phyloP scores from a whole-genome alignment of 92 coral and sea anemone species.

The Blastomussa wellsi region DNA sequence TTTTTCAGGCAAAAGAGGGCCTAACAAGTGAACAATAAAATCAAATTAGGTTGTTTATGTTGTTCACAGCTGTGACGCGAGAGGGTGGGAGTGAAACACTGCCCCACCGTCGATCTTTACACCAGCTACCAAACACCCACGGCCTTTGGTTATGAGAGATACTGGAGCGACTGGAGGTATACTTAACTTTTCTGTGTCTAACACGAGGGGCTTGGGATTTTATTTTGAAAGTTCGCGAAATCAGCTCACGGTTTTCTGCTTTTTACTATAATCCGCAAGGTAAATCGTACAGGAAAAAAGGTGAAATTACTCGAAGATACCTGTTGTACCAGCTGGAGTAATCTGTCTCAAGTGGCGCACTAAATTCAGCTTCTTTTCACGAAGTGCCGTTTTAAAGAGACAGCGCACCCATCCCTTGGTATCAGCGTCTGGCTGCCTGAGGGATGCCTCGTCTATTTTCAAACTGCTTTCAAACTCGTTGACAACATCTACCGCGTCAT shows the following conservation, averaged over 20 bases:
- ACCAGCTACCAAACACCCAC: not conserved
- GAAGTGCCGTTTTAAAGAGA: not conserved
- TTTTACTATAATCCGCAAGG: not conserved
- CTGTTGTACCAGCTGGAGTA: constrained; percentile 47
- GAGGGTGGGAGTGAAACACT: too few species aligned
- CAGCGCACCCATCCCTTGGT: constrained; percentile 30
- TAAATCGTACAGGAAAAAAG: not conserved
- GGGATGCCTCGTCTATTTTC: not conserved
- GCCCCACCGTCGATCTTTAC: too few species aligned
- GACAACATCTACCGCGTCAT: not conserved
- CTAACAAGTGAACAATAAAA: not conserved
- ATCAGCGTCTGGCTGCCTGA: constrained; percentile 8
- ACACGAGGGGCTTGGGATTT: not conserved
- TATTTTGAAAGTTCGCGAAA: not conserved
- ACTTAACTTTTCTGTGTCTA: not conserved
- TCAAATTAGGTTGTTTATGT: not conserved
- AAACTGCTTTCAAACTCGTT: not conserved
- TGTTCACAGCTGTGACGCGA: too few species aligned
- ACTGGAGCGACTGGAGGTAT: not conserved
- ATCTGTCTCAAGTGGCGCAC: constrained; percentile 10
- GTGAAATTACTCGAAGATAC: not conserved
- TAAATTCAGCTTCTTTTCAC: not conserved
- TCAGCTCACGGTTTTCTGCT: not conserved
- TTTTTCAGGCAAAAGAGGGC: not conserved
- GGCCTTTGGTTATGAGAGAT: not conserved